These are phyloP conservation scores for Nephrotoma flavescens DNA, from an alignment of 2,888 invertebrate species.

Conservation along the genomic window DNA sequence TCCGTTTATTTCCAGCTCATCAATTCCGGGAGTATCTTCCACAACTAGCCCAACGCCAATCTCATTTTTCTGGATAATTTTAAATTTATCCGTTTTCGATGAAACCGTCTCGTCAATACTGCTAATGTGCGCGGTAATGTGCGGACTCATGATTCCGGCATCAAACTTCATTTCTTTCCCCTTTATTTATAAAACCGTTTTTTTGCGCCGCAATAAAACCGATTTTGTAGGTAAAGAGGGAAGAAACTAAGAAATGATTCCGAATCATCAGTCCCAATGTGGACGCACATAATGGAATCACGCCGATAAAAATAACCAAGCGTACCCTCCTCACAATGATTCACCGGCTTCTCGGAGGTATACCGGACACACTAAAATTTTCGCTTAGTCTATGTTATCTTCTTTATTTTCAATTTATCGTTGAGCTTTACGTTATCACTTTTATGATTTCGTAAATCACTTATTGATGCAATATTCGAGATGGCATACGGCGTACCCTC, in stretches of 20 bases:
- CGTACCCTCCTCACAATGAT: conserved; percentile 78
- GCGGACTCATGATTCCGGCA: too few species aligned
- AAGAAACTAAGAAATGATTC: too few species aligned
- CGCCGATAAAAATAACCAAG: conserved; percentile 63
- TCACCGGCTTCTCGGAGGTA: conserved; percentile 64
- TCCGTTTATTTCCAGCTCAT: conserved; percentile 10
- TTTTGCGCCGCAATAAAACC: too few species aligned
- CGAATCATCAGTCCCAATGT: too few species aligned
- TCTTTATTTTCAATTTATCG: conserved; percentile 28
- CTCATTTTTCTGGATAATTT: conserved; percentile 9
- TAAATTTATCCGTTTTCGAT: conserved; percentile 5
- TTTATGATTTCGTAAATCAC: conserved; percentile 53
- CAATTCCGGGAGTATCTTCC: conserved; percentile 10
- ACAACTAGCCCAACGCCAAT: not conserved
- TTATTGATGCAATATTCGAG: conserved; percentile 81
- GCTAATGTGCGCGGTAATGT: too few species aligned
- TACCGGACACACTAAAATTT: conserved; percentile 43
- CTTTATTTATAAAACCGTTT: too few species aligned
- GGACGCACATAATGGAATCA: too few species aligned
- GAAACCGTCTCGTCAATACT: conserved; percentile 35
- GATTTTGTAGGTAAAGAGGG: too few species aligned
- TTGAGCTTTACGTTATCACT: conserved; percentile 9
- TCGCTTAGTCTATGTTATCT: conserved; percentile 31
- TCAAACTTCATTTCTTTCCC: too few species aligned
- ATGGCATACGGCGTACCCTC: conserved; percentile 78